A percentile compares a stretch with the other conserved stretches of the same genome.
These are phyloP conservation scores for Caenorhabditis wallacei DNA, from an alignment of 2,888 invertebrate genomes.

Conservation along the genomic window DNA sequence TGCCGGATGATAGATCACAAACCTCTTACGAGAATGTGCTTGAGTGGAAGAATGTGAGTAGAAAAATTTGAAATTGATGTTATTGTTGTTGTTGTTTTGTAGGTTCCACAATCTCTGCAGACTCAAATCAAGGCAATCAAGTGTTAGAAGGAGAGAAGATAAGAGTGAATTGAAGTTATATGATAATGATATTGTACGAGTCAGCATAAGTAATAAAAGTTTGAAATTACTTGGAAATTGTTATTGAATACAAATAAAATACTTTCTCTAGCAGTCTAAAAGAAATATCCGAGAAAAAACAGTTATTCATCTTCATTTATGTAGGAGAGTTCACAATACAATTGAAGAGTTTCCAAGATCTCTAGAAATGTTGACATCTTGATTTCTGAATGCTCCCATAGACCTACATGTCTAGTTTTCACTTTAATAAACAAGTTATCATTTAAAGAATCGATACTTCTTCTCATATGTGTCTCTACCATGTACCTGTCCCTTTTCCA, in stretches of 20 bases:
- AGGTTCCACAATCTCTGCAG: constrained; percentile 42
- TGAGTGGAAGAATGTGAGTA: constrained; percentile 76
- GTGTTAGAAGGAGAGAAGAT: constrained; percentile 21
- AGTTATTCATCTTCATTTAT: too few relatives aligned
- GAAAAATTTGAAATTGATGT: neutral
- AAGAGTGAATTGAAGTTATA: neutral
- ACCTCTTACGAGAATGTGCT: constrained; percentile 73
- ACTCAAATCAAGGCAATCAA: constrained; percentile 61
- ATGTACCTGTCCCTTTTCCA: constrained; percentile 15
- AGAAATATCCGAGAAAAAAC: too few relatives aligned
- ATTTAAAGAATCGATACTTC: neutral
- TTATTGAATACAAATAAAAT: neutral
- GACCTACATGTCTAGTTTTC: too few relatives aligned
- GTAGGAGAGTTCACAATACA: too few relatives aligned
- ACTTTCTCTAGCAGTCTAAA: too few relatives aligned
- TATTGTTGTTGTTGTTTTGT: constrained; percentile 5
- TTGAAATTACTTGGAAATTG: neutral
- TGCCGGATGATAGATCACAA: constrained; percentile 60
- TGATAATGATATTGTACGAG: neutral
- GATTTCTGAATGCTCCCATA: too few relatives aligned
- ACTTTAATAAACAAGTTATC: neutral
- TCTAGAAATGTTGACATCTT: too few relatives aligned
- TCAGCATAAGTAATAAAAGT: constrained; percentile 2
- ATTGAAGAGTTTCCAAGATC: too few relatives aligned
- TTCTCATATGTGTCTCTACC: neutral